These are phyloP conservation scores for Beroe ovata DNA, from an alignment of 37 sponge, comb jelly and placozoan species.

Conservation along the genomic window DNA sequence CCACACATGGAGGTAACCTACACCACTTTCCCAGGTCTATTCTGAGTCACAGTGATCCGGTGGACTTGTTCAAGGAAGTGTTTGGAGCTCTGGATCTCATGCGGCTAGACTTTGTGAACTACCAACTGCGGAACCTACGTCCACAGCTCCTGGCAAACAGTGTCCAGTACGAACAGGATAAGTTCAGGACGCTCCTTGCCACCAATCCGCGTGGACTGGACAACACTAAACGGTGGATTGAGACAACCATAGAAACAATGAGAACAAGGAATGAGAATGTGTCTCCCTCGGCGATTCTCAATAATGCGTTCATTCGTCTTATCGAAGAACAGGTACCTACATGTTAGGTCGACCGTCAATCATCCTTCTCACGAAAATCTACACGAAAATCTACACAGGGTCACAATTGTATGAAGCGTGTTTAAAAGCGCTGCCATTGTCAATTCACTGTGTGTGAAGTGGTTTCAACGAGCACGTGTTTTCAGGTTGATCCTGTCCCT, in stretches of 20 bases:
- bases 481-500: conserved; percentile 28
- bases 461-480: not conserved
- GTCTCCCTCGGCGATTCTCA: conserved; percentile 23
- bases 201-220: conserved; percentile 26
- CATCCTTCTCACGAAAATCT: too few species aligned
- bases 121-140: conserved; percentile 10
- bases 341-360: too few species aligned
- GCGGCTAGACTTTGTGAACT: conserved; percentile 48
- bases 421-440: too few species aligned
- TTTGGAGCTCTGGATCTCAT: conserved; percentile 59
- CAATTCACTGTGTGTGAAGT: too few species aligned
- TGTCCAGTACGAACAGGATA: conserved; percentile 65
- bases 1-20: too few species aligned
- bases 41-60: conserved; percentile 13
- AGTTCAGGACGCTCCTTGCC: conserved; percentile 60
- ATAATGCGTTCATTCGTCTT: conserved; percentile 36
- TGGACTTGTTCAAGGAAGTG: conserved; percentile 35
- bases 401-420: too few species aligned
- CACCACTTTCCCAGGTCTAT: too few species aligned
- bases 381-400: too few species aligned
- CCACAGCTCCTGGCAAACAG: conserved; percentile 58
- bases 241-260: not conserved
- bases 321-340: conserved; percentile 32
- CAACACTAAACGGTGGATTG: conserved; percentile 24
- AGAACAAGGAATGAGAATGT: not conserved